phyloP scores from a whole-genome alignment of 2,797 vertebrate species.

The Macropodus opercularis region DNA sequence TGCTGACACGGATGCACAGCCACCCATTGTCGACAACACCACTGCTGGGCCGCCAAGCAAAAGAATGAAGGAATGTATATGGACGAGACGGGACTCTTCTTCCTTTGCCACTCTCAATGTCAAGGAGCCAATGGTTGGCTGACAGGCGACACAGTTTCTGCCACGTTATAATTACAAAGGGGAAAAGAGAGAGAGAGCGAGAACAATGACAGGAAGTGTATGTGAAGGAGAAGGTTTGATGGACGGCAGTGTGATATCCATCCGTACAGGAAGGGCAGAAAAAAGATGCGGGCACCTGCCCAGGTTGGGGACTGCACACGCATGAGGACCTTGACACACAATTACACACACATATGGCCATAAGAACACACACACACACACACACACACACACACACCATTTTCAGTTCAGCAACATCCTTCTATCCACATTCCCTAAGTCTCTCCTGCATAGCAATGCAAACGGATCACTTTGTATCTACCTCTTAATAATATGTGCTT shows the following conservation, averaged over 20 bases:
- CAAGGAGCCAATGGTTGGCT: constrained; percentile 85
- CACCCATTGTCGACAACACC: constrained; percentile 73
- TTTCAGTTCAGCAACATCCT: constrained; percentile 57
- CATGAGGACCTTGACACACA: constrained; percentile 72
- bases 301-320: constrained; percentile 58
- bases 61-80: constrained; percentile 66
- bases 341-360: constrained; percentile 49
- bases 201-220: constrained; percentile 82
- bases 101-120: constrained; percentile 87
- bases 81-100: constrained; percentile 72
- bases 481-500: constrained; percentile 35
- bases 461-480: constrained; percentile 45
- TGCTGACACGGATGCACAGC: constrained; percentile 88
- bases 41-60: constrained; percentile 56
- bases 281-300: constrained; percentile 62
- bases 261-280: constrained; percentile 74
- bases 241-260: constrained; percentile 70
- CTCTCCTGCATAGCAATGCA: constrained; percentile 61
- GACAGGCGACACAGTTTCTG: constrained; percentile 83
- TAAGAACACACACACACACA: constrained; percentile 49
- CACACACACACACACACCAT: constrained; percentile 55
- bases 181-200: constrained; percentile 55
- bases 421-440: constrained; percentile 38
- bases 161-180: constrained; percentile 80
- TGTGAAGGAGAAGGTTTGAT: constrained; percentile 76